Percentiles rank a stretch among this genome's conserved stretches.
phyloP scores from a whole-genome alignment of 2,888 invertebrate genomes.

The Ophonus ardosiacus region DNA sequence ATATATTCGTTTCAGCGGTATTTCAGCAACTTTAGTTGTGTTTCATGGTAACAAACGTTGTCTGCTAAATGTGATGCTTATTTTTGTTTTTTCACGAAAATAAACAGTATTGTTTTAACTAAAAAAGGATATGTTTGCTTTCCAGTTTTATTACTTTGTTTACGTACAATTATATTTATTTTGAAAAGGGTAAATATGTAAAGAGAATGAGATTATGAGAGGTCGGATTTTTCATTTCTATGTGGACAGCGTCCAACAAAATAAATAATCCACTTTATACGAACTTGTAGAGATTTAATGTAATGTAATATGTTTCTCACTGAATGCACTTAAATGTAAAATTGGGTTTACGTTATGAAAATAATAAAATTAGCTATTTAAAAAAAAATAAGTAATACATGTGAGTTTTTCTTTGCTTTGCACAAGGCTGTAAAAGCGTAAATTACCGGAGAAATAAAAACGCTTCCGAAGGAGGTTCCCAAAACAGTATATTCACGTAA shows the following conservation, averaged over 20 bases:
- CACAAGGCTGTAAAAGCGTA: no score
- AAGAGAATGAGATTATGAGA: not conserved
- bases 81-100: constrained; percentile 8
- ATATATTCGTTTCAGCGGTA: constrained; percentile 49
- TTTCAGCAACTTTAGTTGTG: constrained; percentile 38
- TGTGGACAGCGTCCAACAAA: not conserved
- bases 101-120: constrained; percentile 41
- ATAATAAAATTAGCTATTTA: no score
- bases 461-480: no score
- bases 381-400: no score
- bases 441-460: no score
- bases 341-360: not conserved
- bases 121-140: constrained; percentile 29
- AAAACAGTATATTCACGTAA: no score
- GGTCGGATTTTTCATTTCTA: constrained; percentile 6
- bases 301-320: not conserved
- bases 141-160: constrained; percentile 13
- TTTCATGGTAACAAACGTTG: constrained; percentile 35
- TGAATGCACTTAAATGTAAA: not conserved
- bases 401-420: no score
- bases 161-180: constrained; percentile 35
- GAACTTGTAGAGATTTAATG: not conserved
- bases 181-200: constrained; percentile 28
- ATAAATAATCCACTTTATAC: not conserved
- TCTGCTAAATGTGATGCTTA: constrained; percentile 29